Conservation (phyloP, 2,888 invertebrate genomes). For the Sialis fuliginosa region DNA sequence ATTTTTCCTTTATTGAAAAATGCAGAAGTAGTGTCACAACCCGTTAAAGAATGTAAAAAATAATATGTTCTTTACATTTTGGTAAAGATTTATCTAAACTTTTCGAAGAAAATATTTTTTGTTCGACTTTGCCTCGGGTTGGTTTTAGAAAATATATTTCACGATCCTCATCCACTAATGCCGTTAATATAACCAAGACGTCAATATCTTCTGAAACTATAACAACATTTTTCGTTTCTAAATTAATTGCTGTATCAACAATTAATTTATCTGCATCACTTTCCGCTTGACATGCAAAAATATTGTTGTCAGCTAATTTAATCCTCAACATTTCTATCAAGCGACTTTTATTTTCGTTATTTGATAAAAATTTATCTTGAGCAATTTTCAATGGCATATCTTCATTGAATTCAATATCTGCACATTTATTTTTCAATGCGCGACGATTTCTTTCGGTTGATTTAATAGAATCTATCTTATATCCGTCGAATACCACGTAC, state of each 20-base stretch:
- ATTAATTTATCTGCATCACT: constrained; percentile 7
- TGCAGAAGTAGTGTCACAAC: constrained; percentile 9
- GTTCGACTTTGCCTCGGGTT: constrained; percentile 6
- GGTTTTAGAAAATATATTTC: constrained; percentile 8
- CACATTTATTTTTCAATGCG: constrained; percentile 5
- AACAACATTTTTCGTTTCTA: constrained; percentile 7
- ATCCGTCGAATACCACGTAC: constrained; percentile 7
- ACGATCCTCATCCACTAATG: constrained; percentile 5
- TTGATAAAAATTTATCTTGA: constrained; percentile 8
- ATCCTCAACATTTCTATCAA: constrained; percentile 8
- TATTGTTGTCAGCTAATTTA: constrained; percentile 8
- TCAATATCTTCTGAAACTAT: constrained; percentile 8
- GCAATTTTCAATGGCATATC: constrained; percentile 8
- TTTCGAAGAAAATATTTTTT: constrained; percentile 9
- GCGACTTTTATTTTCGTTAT: constrained; percentile 9
- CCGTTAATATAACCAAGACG: constrained; percentile 15
- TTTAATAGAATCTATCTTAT: constrained; percentile 8
- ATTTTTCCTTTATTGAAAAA: constrained; percentile 3
- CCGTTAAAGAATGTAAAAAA: constrained; percentile 9
- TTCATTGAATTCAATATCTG: constrained; percentile 7
- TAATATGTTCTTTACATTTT: too few species aligned
- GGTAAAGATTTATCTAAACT: too few species aligned
- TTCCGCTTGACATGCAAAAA: constrained; percentile 9
- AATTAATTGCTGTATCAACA: constrained; percentile 9
- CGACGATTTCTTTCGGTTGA: constrained; percentile 7